These are phyloP conservation scores for Yponomeuta evonymella DNA, from an alignment of 2,888 invertebrate species.

Conservation along the genomic window DNA sequence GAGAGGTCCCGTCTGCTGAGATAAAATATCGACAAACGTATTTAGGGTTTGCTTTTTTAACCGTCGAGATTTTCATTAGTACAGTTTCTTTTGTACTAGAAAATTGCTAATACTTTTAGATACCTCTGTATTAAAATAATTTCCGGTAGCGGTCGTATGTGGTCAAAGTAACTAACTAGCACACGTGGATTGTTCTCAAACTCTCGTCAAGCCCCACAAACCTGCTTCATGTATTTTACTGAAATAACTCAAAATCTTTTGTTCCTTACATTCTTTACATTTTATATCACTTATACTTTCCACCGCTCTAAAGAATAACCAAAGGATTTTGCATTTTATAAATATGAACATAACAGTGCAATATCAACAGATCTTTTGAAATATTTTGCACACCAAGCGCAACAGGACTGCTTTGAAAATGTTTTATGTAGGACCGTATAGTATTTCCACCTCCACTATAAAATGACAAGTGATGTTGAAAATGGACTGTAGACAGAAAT, in stretches of 20 bases:
- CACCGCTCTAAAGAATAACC: neutral
- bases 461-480: neutral
- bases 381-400: conserved; percentile 39
- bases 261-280: neutral
- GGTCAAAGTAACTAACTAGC: too few species aligned
- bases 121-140: too few species aligned
- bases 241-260: neutral
- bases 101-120: too few species aligned
- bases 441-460: conserved; percentile 23
- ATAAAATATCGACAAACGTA: too few species aligned
- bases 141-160: too few species aligned
- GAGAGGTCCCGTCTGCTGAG: too few species aligned
- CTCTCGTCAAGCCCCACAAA: too few species aligned
- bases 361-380: conserved; percentile 24
- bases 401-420: conserved; percentile 34
- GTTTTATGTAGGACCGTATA: conserved; percentile 40
- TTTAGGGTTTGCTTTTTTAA: too few species aligned
- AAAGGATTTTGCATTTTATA: neutral
- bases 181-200: too few species aligned
- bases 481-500: neutral
- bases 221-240: neutral
- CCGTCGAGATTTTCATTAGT: too few species aligned
- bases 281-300: neutral
- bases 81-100: too few species aligned
- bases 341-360: conserved; percentile 11